Conservation (phyloP, 2,888 invertebrate species). For the Latheticus oryzae region DNA sequence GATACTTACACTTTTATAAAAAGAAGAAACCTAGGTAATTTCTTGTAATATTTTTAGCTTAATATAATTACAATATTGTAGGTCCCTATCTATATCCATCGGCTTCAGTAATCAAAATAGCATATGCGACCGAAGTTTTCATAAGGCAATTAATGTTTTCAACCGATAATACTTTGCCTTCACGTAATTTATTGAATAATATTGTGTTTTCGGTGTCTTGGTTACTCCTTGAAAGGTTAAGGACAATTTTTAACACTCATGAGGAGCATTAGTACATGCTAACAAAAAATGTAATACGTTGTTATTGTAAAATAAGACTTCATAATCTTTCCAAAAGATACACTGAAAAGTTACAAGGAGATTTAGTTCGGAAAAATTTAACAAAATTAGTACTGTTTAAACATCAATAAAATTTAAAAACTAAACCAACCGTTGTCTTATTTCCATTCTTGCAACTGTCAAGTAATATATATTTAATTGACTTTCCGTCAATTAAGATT, state of each 20-base stretch:
- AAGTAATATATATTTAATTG: no score
- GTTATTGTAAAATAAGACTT: conserved; percentile 2
- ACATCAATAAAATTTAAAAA: conserved; percentile 1
- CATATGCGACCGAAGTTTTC: neutral
- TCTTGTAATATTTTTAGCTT: neutral
- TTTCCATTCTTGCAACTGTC: no score
- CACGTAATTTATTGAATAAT: neutral
- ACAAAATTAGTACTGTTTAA: neutral
- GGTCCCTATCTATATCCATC: neutral
- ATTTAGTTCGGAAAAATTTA: conserved; percentile 1
- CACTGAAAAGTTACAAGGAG: neutral
- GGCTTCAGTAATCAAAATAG: neutral
- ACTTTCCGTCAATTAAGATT: no score
- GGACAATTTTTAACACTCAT: neutral
- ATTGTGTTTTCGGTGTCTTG: neutral
- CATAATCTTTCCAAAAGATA: neutral
- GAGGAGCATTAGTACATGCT: neutral
- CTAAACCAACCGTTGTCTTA: no score
- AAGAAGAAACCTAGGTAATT: neutral
- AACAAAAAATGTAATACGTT: neutral
- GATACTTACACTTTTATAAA: neutral
- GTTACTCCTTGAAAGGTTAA: neutral
- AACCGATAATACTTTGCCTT: neutral
- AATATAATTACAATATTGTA: neutral
- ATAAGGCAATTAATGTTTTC: neutral